A percentile compares a stretch with the other conserved stretches of the same genome.
Conservation (phyloP, 2,113 vertebrate genomes). For the Myotis lucifugus region DNA sequence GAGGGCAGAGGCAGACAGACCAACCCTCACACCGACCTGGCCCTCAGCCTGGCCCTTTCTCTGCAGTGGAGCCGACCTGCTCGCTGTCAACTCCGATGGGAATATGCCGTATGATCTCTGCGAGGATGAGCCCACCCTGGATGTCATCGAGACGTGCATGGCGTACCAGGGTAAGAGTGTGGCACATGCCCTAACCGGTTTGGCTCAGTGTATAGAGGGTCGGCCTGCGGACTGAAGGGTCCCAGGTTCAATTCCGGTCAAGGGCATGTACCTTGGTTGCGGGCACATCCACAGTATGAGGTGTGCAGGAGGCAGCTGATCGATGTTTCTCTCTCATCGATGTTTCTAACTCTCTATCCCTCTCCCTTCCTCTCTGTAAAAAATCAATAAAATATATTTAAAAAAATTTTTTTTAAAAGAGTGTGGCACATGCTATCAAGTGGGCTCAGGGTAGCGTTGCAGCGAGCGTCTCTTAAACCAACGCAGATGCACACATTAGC, state of each 20-base stretch:
- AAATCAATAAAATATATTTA: too few relatives aligned
- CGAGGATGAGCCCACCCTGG: slow-evolving; percentile 96
- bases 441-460: not conserved
- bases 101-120: slow-evolving; percentile 99
- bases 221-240: too few relatives aligned
- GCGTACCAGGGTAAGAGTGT: slow-evolving; percentile 92
- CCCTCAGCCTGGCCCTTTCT: slow-evolving; percentile 51
- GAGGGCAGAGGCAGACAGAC: not conserved
- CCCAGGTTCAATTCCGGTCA: too few relatives aligned
- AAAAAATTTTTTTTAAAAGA: slow-evolving; percentile 50
- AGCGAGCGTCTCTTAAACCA: not conserved
- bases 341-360: too few relatives aligned
- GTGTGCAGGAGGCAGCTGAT: too few relatives aligned
- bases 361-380: too few relatives aligned
- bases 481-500: rapidly evolving
- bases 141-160: slow-evolving; percentile 98
- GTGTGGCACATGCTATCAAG: rapidly evolving
- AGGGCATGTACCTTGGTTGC: too few relatives aligned
- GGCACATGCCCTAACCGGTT: too few relatives aligned
- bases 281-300: too few relatives aligned
- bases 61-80: slow-evolving; percentile 93
- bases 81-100: slow-evolving; percentile 97
- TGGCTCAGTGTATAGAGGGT: too few relatives aligned
- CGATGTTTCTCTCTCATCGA: too few relatives aligned
- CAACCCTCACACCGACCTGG: too few relatives aligned